Evolutionary conservation across 1,140 invertebrate genomes (phyloP).

Genomic region (Luehdorfia chinensis): DNA sequence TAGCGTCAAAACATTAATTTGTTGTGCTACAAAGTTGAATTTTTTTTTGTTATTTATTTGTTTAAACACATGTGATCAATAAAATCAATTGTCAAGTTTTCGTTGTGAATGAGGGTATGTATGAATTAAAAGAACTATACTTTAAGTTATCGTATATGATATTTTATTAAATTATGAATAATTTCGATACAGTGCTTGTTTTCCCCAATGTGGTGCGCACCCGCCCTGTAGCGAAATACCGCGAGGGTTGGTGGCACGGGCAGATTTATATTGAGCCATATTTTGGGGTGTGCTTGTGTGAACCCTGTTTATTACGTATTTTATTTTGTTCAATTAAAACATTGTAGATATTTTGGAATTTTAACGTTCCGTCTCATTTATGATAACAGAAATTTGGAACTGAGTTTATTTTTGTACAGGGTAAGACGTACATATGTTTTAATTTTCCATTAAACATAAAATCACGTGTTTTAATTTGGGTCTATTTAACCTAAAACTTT

Average conservation of each 20-base stretch:
- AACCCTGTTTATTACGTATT: slow-evolving; percentile 7
- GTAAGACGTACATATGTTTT: neutral
- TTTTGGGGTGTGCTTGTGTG: slow-evolving; percentile 19
- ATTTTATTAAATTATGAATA: slow-evolving; percentile 15
- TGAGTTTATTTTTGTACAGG: no score
- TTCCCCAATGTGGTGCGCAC: slow-evolving; percentile 38
- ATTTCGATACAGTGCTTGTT: slow-evolving; percentile 23
- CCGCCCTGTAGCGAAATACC: slow-evolving; percentile 52
- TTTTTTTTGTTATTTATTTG: slow-evolving; percentile 36
- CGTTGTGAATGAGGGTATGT: slow-evolving; percentile 53
- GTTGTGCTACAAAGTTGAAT: no score
- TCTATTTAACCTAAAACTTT: no score
- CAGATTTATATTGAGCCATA: slow-evolving; percentile 23
- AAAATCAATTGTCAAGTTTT: slow-evolving; percentile 39
- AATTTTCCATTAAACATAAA: neutral
- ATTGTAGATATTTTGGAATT: neutral
- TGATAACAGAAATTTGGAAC: no score
- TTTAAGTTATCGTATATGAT: slow-evolving; percentile 19
- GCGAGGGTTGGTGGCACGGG: slow-evolving; percentile 48
- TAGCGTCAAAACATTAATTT: no score
- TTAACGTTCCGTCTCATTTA: no score
- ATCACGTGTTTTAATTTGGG: no score
- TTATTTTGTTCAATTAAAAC: neutral
- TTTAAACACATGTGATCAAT: slow-evolving; percentile 68
- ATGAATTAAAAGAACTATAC: slow-evolving; percentile 48